These are phyloP conservation scores for Cossypha dichroa DNA, from an alignment of 2,797 vertebrate species.

Conservation along the genomic window DNA sequence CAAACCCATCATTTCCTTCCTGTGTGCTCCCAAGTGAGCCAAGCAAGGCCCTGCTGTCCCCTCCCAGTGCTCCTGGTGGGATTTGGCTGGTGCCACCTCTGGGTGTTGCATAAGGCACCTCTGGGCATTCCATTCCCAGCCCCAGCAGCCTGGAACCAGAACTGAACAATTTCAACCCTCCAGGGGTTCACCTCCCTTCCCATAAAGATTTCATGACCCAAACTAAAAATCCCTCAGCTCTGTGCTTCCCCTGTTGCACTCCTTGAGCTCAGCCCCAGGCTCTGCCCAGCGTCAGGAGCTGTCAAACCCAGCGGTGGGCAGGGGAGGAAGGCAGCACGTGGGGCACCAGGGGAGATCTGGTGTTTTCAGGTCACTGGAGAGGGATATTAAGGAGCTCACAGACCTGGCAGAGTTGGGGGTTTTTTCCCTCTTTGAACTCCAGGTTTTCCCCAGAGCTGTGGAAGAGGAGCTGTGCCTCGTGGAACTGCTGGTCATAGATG, in stretches of 20 bases:
- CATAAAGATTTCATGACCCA: constrained; percentile 14
- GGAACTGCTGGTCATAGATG: fast-evolving
- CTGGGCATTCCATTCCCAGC: neutral
- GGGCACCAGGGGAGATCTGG: neutral
- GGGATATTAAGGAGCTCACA: neutral
- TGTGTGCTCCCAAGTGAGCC: neutral
- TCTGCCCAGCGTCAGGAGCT: constrained; percentile 16
- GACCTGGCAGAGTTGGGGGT: neutral
- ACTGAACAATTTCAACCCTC: neutral
- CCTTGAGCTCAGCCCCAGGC: constrained; percentile 20
- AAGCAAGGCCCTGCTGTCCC: neutral
- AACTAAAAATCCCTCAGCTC: constrained; percentile 4
- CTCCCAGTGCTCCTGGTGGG: neutral
- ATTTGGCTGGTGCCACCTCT: neutral
- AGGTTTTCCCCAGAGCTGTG: neutral
- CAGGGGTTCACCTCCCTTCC: neutral
- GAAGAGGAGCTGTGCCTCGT: neutral
- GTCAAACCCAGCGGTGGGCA: neutral
- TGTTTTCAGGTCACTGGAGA: neutral
- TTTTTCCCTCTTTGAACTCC: neutral
- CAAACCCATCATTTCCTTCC: neutral
- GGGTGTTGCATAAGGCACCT: neutral
- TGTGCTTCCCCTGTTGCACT: neutral
- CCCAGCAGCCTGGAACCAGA: neutral
- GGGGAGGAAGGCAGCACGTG: neutral